Conservation (phyloP, 53 echinoderm and acorn worm genomes). For the Arbacia lixula region DNA sequence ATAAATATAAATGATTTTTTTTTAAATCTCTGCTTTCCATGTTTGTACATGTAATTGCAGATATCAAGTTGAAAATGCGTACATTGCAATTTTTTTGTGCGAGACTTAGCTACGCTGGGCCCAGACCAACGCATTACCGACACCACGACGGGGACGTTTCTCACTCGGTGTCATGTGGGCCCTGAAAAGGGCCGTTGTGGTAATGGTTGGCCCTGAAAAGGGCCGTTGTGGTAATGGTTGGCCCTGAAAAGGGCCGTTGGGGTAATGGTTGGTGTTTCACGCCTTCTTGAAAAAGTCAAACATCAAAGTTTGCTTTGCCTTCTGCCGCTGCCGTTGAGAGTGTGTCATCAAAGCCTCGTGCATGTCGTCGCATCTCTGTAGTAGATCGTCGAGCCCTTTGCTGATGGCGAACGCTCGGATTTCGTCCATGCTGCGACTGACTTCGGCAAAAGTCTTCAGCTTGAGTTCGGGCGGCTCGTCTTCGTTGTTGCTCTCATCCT, state of each 20-base stretch:
- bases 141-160: slow-evolving; percentile 18
- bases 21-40: too few relatives aligned
- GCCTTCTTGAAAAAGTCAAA: background rate
- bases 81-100: background rate
- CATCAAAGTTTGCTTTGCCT: background rate
- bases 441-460: background rate
- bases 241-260: slow-evolving; percentile 26
- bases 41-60: too few relatives aligned
- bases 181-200: slow-evolving; percentile 4
- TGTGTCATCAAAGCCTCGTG: background rate
- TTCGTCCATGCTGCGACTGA: background rate
- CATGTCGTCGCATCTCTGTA: background rate
- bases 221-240: slow-evolving; percentile 12
- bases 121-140: slow-evolving; percentile 7
- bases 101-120: slow-evolving; percentile 3
- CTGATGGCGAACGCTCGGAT: background rate
- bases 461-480: background rate
- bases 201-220: background rate
- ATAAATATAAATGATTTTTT: too few relatives aligned
- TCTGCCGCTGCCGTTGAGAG: background rate
- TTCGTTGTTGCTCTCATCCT: background rate
- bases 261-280: background rate
- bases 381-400: background rate
- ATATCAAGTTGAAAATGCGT: too few relatives aligned
- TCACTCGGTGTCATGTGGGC: slow-evolving; percentile 7